Conservation (phyloP, 1,140 invertebrate genomes). For the Araneus ventricosus region DNA sequence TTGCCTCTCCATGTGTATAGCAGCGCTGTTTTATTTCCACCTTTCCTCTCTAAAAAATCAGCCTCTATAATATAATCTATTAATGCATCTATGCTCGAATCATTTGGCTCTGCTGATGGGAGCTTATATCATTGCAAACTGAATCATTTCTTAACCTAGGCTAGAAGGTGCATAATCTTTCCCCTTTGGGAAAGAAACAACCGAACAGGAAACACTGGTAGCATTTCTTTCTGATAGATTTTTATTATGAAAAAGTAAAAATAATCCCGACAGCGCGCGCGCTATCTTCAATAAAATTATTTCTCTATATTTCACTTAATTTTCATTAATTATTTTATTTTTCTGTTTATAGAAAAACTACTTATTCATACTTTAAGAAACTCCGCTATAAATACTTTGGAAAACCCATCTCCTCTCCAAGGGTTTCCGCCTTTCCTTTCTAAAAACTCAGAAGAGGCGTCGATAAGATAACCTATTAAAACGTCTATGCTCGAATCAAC, state of each 20-base stretch:
- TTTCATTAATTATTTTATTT: too few relatives aligned
- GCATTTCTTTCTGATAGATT: too few relatives aligned
- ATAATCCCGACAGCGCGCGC: too few relatives aligned
- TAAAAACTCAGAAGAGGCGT: background rate
- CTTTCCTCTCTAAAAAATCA: background rate
- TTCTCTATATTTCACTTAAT: too few relatives aligned
- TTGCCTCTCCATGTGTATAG: too few relatives aligned
- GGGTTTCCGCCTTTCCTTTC: background rate
- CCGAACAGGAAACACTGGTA: background rate
- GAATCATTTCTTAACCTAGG: slow-evolving; percentile 33
- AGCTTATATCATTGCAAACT: slow-evolving; percentile 1
- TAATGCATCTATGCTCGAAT: slow-evolving; percentile 11
- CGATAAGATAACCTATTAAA: slow-evolving; percentile 44
- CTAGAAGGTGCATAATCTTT: slow-evolving; percentile 34
- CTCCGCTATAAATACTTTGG: too few relatives aligned
- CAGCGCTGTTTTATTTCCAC: background rate
- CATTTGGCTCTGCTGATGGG: background rate
- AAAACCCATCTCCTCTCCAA: too few relatives aligned
- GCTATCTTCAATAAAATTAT: too few relatives aligned
- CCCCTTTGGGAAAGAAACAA: slow-evolving; percentile 48
- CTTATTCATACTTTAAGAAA: too few relatives aligned
- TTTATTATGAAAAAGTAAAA: too few relatives aligned
- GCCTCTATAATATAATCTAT: slow-evolving; percentile 22
- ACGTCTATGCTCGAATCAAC: slow-evolving; percentile 26
- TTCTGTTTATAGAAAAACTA: too few relatives aligned